phyloP scores from a whole-genome alignment of 2,888 invertebrate species.

The Drosophila anomelani region DNA sequence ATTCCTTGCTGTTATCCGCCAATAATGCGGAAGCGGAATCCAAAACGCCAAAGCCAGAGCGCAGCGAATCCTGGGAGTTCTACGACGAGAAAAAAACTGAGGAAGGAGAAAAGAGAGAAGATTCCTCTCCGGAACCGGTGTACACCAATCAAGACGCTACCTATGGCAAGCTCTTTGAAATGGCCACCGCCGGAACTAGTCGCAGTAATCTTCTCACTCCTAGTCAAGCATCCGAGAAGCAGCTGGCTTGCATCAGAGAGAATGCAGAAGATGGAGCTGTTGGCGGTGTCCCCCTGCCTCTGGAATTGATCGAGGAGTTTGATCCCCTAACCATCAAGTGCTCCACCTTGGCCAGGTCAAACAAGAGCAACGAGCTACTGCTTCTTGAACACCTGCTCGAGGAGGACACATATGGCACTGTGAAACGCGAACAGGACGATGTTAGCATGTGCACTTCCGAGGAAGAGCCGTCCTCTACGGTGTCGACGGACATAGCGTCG shows the following conservation, averaged over 20 bases:
- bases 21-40: constrained; percentile 72
- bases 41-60: constrained; percentile 80
- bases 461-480: constrained; percentile 66
- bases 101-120: constrained; percentile 16
- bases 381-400: constrained; percentile 89
- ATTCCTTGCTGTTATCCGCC: constrained; percentile 75
- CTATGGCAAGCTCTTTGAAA: constrained; percentile 83
- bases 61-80: constrained; percentile 84
- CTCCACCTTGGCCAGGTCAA: constrained; percentile 73
- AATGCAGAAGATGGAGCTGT: constrained; percentile 72
- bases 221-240: constrained; percentile 41
- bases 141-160: constrained; percentile 84
- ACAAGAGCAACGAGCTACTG: constrained; percentile 87
- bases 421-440: constrained; percentile 84
- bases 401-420: constrained; percentile 89
- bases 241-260: constrained; percentile 61
- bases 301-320: constrained; percentile 90
- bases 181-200: constrained; percentile 77
- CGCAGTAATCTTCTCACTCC: constrained; percentile 77
- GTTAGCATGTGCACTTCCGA: constrained; percentile 85
- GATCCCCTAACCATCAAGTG: constrained; percentile 86
- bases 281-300: constrained; percentile 61
- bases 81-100: constrained; percentile 66
- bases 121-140: constrained; percentile 82
- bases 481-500: no score